Evolutionary conservation across 1,140 invertebrate species (phyloP), one percentile per base, ranked within the genome.

Genomic region (Bathynomus jamesi): DNA sequence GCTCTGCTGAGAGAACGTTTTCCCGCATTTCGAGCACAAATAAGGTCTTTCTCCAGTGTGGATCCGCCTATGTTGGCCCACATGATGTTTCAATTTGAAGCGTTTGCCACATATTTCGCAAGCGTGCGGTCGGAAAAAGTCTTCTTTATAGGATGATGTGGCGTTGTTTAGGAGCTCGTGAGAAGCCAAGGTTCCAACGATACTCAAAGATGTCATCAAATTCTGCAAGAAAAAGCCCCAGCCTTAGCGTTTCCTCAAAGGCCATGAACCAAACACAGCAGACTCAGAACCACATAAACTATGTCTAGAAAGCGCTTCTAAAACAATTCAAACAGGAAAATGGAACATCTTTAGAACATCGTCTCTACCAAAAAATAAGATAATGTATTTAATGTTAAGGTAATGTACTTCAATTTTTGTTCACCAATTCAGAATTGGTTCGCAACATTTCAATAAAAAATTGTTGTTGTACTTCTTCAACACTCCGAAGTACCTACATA

Each of bases 21-120:
- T 84, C 4, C 80, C 78, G 76, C 83, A 84, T 73, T 81, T 73
- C 10, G 77, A 78, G 76, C 83, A 84, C 67, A 79, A 79, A 78
- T 82, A 86, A n/a, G 85, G 85, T 67, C 83, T 74, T 79, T 86
- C 85, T 2, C 85, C 81, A 17, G 81, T 82, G 70, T 82, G 81
- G 27, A 80, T 78, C 32, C 80, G 71, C 75, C 68, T 73, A 72
- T 81, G 84, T 81, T 74, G 78, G 25, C 80, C 81, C 61, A 85
- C 72, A 46, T 83, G 75, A 64, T 76, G 72, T 28, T 71, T 78
- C 63, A 73, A 70, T 53, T 72, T 77, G 70, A 78, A 78, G 8
- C 74, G 69, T 65, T 77, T 78, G 28, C 71, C 75, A 68, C 77
- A 78, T 46, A 70, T 72, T 27, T 76, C 70, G 61, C 77, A 78